phyloP scores from a whole-genome alignment of 2,113 vertebrate genomes.

The Pomatorhinus ruficollis region DNA sequence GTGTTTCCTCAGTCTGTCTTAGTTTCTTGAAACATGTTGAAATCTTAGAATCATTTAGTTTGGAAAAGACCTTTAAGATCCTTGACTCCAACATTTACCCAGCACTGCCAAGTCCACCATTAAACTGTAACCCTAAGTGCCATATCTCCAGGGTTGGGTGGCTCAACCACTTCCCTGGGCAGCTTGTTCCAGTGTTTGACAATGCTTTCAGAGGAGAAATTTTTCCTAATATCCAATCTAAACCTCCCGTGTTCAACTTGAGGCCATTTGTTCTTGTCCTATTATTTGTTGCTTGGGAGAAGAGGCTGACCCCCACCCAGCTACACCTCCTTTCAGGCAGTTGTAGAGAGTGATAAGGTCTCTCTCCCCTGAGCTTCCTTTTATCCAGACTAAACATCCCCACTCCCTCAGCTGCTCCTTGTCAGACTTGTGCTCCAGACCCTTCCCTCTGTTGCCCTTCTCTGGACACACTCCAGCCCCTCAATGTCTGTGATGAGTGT shows the following conservation, averaged over 20 bases:
- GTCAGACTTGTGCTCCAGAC: not conserved
- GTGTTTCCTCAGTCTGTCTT: not conserved
- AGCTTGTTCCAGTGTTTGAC: not conserved
- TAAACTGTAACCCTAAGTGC: not conserved
- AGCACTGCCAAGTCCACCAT: not conserved
- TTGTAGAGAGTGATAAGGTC: not conserved
- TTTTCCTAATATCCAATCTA: not conserved
- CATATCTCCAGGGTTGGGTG: not conserved
- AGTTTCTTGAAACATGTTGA: not conserved
- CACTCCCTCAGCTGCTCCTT: not conserved
- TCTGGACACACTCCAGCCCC: accelerated
- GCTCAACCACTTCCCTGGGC: not conserved
- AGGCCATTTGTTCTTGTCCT: not conserved
- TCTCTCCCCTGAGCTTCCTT: not conserved
- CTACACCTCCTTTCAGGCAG: not conserved
- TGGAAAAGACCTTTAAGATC: not conserved
- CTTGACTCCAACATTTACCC: not conserved
- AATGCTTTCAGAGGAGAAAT: not conserved
- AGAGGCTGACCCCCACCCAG: not conserved
- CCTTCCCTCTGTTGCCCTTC: not conserved
- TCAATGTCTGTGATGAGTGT: not conserved
- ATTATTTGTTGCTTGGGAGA: not conserved
- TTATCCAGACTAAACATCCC: not conserved
- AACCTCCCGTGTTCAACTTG: not conserved
- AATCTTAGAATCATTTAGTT: not conserved